Evolutionary conservation across 2,113 vertebrate species (phyloP), one percentile per base, ranked within the genome.

Genomic region (Neotragus moschatus): DNA sequence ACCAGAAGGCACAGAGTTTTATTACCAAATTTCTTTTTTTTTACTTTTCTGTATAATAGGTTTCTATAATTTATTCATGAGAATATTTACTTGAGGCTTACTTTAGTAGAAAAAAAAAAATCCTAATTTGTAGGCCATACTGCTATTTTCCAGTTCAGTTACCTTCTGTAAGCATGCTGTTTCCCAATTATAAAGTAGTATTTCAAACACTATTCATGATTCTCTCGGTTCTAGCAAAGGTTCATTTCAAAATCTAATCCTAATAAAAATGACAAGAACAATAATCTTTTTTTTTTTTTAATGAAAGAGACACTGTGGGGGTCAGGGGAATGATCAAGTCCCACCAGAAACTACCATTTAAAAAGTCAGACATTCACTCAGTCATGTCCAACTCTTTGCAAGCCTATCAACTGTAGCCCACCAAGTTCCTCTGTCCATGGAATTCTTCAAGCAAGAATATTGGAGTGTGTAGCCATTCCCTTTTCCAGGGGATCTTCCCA

Each of bases 41-140:
- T 6, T 47, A 15, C 60, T 88, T 51, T 94, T 95, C 80, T 36
- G 21, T 84, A 23, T 45, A 36, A 66, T 19, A 94, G 14, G 39
- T 43, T 95, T 84, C 70, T 84, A 39, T 80, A 91, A 82, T 84
- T 94, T 55, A 43, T 8, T 84, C 63, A 73, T 39, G 28, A 84
- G 15, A 96, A 63, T 90, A 90, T 88, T 90, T 92, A 88, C 45
- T 85, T 77, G 26, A 79, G 39, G 11, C 47, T 80, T 90, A 33
- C 7, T 94, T 96, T 89, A 45, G 63, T 56, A 55, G 26, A 51
- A 88, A 43, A 63, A 63, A 97, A 63, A 63, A 63, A 97, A 63
- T 84, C n/a, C 51, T 80, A 61, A 96, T 53, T 77, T 91, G 26
- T 15, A 95, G 33, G 45, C 8, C 45, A 26, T 39, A 70, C 45